Conservation (phyloP, 2,797 vertebrate genomes). For the Oceanodroma leucorhoa region DNA sequence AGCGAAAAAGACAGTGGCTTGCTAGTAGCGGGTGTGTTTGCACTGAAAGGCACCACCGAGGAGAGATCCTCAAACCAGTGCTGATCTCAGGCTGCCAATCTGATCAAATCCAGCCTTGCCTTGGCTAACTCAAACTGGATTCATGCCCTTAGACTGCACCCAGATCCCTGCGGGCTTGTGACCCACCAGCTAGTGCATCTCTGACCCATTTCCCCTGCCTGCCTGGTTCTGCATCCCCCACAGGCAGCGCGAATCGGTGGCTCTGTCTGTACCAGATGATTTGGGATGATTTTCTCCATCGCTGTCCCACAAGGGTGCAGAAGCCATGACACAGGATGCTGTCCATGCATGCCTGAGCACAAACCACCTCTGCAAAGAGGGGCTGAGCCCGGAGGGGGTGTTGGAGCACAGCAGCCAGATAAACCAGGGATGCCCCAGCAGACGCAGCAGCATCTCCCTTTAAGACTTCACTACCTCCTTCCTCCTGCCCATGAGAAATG, state of each 20-base stretch:
- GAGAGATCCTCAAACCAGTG: too few species aligned
- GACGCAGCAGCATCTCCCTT: neutral
- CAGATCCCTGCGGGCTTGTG: fast-evolving
- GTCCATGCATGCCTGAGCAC: neutral
- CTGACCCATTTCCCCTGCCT: neutral
- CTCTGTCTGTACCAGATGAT: neutral
- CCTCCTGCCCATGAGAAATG: neutral
- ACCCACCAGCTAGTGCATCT: neutral
- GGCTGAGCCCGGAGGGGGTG: neutral
- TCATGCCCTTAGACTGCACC: neutral
- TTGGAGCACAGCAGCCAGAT: neutral
- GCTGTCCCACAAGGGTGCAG: neutral
- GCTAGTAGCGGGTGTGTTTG: neutral
- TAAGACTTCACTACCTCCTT: neutral
- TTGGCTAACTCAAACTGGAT: neutral
- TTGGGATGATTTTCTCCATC: neutral
- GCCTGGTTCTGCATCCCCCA: neutral
- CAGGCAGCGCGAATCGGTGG: neutral
- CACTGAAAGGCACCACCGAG: neutral
- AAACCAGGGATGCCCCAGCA: neutral
- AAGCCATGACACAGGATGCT: neutral
- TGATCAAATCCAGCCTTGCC: neutral
- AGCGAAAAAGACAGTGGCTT: neutral
- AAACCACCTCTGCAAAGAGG: neutral
- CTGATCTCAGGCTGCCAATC: neutral